Evolutionary conservation across 2,113 vertebrate genomes (phyloP), one percentile per base, ranked within the genome.

Genomic region (Thermophis baileyi): DNA sequence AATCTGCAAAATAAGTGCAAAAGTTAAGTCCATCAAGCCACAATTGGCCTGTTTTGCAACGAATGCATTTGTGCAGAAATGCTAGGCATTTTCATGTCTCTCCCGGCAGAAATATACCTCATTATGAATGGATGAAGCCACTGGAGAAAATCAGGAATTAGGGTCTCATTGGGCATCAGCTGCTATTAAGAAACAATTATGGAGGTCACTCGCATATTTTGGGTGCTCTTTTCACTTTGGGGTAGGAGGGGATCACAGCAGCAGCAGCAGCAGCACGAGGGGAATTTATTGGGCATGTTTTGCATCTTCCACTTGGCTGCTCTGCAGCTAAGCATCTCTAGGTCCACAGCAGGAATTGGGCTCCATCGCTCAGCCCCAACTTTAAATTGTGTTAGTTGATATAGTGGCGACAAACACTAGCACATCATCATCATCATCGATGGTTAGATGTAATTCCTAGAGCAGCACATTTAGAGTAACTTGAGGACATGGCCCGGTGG

Each of bases 201-300:
- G 11, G 44, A 46, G 46, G 24, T 22, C 3, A 27, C 4, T 0
- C 10, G 40, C 20, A 4, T 6, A 14, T 46, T 35, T 35, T 35
- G 27, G 35, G 50, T 8, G 10, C 90, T 55, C 8, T 2, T 9
- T 85, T 6, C 30, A 54, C 24, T 51, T 69, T 24, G n/a, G 20
- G 9, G 5, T 16, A 24, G 74, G 40, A 69, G 30, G 3, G 4
- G 30, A n/a, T 24, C 27, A 1, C 51, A 40, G 10, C 18, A 55
- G 50, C 51, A 35, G n/a, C 51, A 89, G 30, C 9, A 20, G 50
- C 51, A 35, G n/a, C 51, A 89, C 8, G 1, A 40, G 51, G 9
- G 53, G 6, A 55, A 57, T 24, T 5, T 4, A 1, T 5, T 25
- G 27, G 4, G 12, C 6, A 44, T 0, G 22, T 7, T 12, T 7